These are phyloP conservation scores for Capreolus pygargus DNA, from an alignment of 2,113 vertebrate genomes.

Conservation along the genomic window DNA sequence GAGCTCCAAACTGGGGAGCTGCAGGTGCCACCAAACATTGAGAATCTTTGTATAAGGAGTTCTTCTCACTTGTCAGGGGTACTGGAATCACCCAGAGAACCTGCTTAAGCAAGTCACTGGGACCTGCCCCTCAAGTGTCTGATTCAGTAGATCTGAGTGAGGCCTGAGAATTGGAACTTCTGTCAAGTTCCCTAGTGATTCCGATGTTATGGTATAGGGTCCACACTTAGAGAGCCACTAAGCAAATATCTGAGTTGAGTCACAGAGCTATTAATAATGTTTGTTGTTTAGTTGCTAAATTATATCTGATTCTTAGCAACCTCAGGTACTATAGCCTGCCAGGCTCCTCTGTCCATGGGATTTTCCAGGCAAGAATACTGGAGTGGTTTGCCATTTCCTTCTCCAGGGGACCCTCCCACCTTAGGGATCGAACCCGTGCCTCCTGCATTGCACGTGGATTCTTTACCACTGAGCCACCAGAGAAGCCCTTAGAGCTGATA, in stretches of 20 bases:
- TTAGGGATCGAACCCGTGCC: background rate
- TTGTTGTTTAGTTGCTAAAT: background rate
- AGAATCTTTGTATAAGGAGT: background rate
- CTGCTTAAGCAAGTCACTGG: background rate
- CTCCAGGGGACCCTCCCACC: background rate
- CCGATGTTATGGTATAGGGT: background rate
- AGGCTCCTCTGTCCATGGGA: background rate
- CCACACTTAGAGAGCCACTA: background rate
- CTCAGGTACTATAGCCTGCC: background rate
- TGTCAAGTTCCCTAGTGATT: background rate
- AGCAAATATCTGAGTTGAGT: background rate
- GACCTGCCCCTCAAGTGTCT: background rate
- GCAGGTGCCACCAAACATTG: background rate
- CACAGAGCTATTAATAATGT: background rate
- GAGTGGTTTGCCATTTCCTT: background rate
- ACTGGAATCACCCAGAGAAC: background rate
- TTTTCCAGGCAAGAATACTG: background rate
- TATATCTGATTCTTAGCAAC: background rate
- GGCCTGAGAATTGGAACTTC: background rate
- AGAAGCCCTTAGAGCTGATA: background rate
- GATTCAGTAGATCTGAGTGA: background rate
- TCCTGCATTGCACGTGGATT: background rate
- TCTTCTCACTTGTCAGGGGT: background rate
- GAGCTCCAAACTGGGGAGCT: background rate
- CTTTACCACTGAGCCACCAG: background rate